These are phyloP conservation scores for Daboia siamensis DNA, from an alignment of 2,113 vertebrate species.

Conservation along the genomic window DNA sequence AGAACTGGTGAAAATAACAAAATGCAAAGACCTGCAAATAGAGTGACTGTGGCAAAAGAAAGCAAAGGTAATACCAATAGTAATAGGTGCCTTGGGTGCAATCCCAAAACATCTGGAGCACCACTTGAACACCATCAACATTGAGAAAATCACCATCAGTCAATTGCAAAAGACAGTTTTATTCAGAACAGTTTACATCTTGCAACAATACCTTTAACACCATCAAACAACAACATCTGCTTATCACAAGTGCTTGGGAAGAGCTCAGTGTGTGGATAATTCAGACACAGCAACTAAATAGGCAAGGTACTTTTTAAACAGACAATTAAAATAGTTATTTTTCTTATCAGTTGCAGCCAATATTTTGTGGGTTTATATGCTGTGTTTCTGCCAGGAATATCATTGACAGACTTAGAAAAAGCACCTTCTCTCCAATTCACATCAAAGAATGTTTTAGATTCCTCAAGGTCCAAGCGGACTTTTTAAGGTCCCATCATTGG, in stretches of 20 bases:
- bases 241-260: background rate
- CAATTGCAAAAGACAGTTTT: background rate
- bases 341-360: background rate
- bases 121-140: background rate
- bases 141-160: background rate
- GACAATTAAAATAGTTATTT: background rate
- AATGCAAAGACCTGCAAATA: background rate
- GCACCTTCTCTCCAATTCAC: background rate
- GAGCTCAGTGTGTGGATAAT: background rate
- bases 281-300: background rate
- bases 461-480: background rate
- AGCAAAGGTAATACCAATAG: background rate
- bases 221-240: background rate
- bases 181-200: background rate
- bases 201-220: background rate
- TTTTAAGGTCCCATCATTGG: background rate
- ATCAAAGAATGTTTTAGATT: background rate
- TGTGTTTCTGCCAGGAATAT: background rate
- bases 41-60: background rate
- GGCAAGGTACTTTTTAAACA: conserved; percentile 4
- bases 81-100: background rate
- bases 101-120: background rate
- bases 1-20: background rate
- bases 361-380: background rate
- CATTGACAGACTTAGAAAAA: background rate